Conservation (phyloP, 2,113 vertebrate species). For the Dromaius novaehollandiae region DNA sequence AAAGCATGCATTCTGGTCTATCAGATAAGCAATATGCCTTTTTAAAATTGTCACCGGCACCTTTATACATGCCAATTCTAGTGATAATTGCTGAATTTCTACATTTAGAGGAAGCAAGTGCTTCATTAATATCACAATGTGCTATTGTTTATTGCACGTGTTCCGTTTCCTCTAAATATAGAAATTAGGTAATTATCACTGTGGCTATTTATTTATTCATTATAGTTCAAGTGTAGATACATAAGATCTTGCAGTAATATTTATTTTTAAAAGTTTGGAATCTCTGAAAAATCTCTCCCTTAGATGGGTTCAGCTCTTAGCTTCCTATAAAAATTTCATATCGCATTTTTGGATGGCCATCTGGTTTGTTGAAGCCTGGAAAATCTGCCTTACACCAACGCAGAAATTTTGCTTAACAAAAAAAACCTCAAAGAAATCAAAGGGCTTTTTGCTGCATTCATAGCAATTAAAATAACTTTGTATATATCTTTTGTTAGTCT, state of each 20-base stretch:
- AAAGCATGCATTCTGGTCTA: slow-evolving; percentile 69
- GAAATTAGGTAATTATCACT: slow-evolving; percentile 78
- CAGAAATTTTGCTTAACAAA: slow-evolving; percentile 78
- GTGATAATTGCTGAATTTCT: slow-evolving; percentile 82
- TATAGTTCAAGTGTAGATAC: slow-evolving; percentile 72
- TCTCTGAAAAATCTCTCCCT: slow-evolving; percentile 72
- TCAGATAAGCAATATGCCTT: slow-evolving; percentile 76
- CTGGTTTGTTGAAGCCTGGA: slow-evolving; percentile 83
- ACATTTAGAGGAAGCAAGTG: slow-evolving; percentile 74
- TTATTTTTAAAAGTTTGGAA: slow-evolving; percentile 81
- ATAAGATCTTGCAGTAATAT: slow-evolving; percentile 71
- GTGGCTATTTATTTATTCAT: slow-evolving; percentile 65
- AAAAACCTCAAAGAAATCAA: slow-evolving; percentile 76
- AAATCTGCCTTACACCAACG: slow-evolving; percentile 86
- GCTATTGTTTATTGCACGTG: slow-evolving; percentile 77
- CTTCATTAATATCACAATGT: slow-evolving; percentile 80
- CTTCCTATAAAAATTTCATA: slow-evolving; percentile 83
- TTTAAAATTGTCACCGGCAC: slow-evolving; percentile 76
- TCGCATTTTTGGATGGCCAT: slow-evolving; percentile 85
- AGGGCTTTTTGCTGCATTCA: slow-evolving; percentile 57
- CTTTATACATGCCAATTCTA: slow-evolving; percentile 74
- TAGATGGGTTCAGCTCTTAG: slow-evolving; percentile 76
- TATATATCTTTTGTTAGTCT: slow-evolving; percentile 33
- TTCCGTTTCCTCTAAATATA: slow-evolving; percentile 76
- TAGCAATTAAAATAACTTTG: slow-evolving; percentile 55